Evolutionary conservation across 1,140 invertebrate species (phyloP).

Genomic region (Nasonia vitripennis): DNA sequence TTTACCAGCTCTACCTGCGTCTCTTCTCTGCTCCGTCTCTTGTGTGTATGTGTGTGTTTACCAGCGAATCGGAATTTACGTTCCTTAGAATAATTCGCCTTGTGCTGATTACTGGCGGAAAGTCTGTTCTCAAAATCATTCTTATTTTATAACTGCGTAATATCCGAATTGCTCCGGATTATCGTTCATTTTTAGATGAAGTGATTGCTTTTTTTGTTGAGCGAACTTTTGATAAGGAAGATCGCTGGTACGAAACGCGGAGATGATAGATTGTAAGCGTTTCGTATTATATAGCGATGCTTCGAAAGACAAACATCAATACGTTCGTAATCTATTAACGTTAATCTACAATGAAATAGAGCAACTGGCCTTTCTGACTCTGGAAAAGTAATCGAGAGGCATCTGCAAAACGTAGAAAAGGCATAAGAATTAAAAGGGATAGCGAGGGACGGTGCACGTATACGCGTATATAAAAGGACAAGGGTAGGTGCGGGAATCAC

Average conservation of each 20-base stretch:
- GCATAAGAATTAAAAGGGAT: background rate
- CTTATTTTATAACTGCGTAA: too few relatives aligned
- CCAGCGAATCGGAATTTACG: background rate
- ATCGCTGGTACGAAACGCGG: too few relatives aligned
- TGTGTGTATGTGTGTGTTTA: background rate
- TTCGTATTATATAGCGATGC: background rate
- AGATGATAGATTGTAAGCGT: background rate
- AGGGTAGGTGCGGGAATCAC: conserved; percentile 57
- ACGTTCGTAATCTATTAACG: background rate
- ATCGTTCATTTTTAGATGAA: too few relatives aligned
- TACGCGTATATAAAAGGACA: conserved; percentile 6
- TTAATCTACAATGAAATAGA: background rate
- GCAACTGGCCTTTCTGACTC: background rate
- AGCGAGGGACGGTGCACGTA: conserved; percentile 46
- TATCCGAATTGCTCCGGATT: too few relatives aligned
- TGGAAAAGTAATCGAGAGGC: background rate
- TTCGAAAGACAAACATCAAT: background rate
- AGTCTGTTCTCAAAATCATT: too few relatives aligned
- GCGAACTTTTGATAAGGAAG: too few relatives aligned
- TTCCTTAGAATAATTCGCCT: too few relatives aligned
- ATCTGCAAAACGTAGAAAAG: background rate
- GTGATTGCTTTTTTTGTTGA: too few relatives aligned
- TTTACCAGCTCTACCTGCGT: background rate
- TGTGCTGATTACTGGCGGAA: too few relatives aligned
- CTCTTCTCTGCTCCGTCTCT: background rate